Percentiles rank a stretch among this genome's conserved stretches.
These are phyloP conservation scores for Acanthococcus lagerstroemiae DNA, from an alignment of 2,888 invertebrate genomes.

Conservation along the genomic window DNA sequence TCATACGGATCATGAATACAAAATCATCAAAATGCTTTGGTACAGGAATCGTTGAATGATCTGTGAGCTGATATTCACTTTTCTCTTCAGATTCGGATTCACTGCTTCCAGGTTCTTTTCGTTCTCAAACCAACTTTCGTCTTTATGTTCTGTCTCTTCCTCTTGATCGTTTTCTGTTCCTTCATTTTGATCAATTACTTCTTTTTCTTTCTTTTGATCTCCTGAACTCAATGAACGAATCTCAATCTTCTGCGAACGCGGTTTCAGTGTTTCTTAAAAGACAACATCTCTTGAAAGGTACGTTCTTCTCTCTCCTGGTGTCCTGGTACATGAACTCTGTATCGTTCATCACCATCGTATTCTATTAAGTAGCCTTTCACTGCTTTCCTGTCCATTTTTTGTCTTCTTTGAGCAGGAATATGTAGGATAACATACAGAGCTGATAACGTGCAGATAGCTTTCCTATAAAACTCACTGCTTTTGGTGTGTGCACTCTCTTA, in stretches of 20 bases:
- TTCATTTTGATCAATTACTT: not conserved
- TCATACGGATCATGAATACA: not conserved
- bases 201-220: not conserved
- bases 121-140: not conserved
- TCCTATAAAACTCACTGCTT: constrained; percentile 33
- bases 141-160: not conserved
- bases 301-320: not conserved
- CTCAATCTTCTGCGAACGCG: not conserved
- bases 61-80: not conserved
- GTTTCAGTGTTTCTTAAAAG: not conserved
- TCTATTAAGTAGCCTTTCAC: constrained; percentile 9
- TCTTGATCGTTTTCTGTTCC: not conserved
- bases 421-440: constrained; percentile 3
- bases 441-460: constrained; percentile 28
- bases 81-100: not conserved
- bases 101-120: not conserved
- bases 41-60: not conserved
- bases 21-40: not conserved
- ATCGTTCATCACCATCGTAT: not conserved
- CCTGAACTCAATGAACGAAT: not conserved
- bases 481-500: constrained; percentile 33
- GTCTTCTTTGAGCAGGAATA: constrained; percentile 6
- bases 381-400: constrained; percentile 19
- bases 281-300: not conserved
- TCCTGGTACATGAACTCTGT: not conserved